These are phyloP conservation scores for Scaptomyza reducta DNA, from an alignment of 2,888 invertebrate species.

Conservation along the genomic window DNA sequence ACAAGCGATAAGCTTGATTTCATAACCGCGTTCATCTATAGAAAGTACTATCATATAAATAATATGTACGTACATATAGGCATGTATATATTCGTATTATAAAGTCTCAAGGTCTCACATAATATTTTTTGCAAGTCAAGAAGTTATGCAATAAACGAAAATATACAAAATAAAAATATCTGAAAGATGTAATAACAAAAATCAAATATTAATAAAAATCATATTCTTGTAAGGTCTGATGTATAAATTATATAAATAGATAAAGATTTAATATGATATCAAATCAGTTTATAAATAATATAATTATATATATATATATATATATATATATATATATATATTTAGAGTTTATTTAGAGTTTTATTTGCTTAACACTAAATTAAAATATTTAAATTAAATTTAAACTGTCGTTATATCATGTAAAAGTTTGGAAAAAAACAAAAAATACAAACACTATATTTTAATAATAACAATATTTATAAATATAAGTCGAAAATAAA, in stretches of 20 bases:
- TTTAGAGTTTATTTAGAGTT: no score
- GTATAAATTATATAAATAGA: no score
- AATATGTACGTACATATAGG: neutral
- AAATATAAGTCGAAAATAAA: neutral
- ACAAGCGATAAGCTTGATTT: conserved; percentile 39
- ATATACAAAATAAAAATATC: neutral
- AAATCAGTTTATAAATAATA: no score
- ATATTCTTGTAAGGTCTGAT: no score
- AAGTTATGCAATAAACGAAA: neutral
- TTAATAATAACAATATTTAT: neutral
- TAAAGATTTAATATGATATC: no score
- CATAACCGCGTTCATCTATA: conserved; percentile 16
- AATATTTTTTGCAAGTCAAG: conserved; percentile 10
- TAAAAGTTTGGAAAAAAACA: neutral
- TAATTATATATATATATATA: no score
- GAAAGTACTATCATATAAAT: conserved; percentile 2
- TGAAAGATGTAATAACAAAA: neutral
- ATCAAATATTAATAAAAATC: no score
- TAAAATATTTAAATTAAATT: no score
- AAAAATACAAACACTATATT: neutral
- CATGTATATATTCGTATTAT: neutral
- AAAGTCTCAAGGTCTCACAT: conserved; percentile 21
- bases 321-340: no score
- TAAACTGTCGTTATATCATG: no score
- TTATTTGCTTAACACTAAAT: no score